Evolutionary conservation across 2,113 vertebrate genomes (phyloP).

Genomic region (Micronycteris hirsuta): DNA sequence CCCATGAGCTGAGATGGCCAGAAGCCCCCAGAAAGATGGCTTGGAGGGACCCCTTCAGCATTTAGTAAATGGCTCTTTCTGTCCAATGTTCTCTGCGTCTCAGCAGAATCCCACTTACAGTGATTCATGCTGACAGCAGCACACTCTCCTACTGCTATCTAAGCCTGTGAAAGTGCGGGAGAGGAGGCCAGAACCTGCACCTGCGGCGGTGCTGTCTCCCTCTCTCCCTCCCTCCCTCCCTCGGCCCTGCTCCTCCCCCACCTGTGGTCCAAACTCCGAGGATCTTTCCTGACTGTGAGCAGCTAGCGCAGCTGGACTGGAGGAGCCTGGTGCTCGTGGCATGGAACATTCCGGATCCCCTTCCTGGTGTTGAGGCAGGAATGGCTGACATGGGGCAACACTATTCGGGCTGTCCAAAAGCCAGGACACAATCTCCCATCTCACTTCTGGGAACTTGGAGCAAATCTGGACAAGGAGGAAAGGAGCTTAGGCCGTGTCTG

Average conservation of each 20-base stretch:
- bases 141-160: background rate
- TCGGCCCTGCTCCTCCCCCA: background rate
- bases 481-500: rapidly evolving
- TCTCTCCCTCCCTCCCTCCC: background rate
- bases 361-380: background rate
- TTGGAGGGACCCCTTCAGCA: background rate
- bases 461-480: background rate
- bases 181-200: background rate
- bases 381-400: no score
- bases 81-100: background rate
- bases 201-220: background rate
- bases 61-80: background rate
- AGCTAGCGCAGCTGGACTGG: background rate
- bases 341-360: background rate
- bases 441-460: background rate
- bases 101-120: background rate
- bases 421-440: background rate
- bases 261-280: background rate
- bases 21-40: background rate
- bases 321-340: slow-evolving; percentile 25
- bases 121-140: background rate
- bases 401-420: background rate
- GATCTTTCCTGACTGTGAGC: background rate
- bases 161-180: background rate
- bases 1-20: no score